Evolutionary conservation across 1,140 invertebrate species (phyloP), one percentile per base, ranked within the genome.

Genomic region (Centruroides sculpturatus): DNA sequence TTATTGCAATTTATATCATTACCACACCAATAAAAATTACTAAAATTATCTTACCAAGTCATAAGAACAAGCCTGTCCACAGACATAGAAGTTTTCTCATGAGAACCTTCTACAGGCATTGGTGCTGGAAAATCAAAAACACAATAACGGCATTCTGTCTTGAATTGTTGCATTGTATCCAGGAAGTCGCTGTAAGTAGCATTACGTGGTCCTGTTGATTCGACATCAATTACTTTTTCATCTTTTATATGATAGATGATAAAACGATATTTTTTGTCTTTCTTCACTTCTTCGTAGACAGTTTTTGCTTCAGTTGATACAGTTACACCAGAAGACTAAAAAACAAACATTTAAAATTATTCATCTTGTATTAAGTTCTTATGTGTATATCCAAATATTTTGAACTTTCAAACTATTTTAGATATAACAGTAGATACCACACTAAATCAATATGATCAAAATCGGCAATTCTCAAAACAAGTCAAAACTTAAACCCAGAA

Each of bases 231-330:
- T 41, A 70, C 69, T 87, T 89, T 91, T 74, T 93, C 90, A 76
- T 94, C 90, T 69, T 89, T 87, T 75, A 94, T 94, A 77, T 85
- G 90, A 76, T 93, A 95, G 71, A 95, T 89, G 57, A 93, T 89
- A 79, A 93, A 95, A 71, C 92, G 87, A 79, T 93, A 89, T 72
- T 93, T 93, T 79, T 94, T 94, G 75, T 93, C 89, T 79, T 94
- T 93, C 79, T 95, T 95, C 67, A 95, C 93, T 80, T 93, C 90
- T 75, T 94, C 90, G 77, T 93, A 94, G 67, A 87, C 91, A 56
- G 86, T 89, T 80, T 94, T 94, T 78, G 90, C 92, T 64, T 84
- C 84, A 79, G 93, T 89, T 67, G 90, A 89, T 61, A 95, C 91
- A 75, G 89, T 92, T 68, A 94, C 91, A 76, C 92, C 92, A 72